phyloP scores from a whole-genome alignment of 1,140 invertebrate species.

The Luehdorfia chinensis region DNA sequence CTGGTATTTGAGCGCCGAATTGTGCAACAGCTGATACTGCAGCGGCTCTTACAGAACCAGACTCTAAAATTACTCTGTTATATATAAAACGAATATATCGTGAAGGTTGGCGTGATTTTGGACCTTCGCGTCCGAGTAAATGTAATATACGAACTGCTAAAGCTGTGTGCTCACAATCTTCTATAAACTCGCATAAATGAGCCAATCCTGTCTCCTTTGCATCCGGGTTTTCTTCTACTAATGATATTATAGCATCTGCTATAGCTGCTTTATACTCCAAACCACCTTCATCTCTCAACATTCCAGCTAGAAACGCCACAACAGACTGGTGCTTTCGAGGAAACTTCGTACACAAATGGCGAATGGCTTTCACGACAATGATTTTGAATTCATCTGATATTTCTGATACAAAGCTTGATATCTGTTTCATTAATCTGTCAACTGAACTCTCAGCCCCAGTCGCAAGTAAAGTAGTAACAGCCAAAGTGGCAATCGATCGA shows the following conservation, averaged over 20 bases:
- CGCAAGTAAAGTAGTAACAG: conserved; percentile 98
- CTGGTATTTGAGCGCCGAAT: conserved; percentile 97
- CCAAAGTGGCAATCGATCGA: conserved; percentile 97
- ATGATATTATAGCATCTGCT: conserved; percentile 97
- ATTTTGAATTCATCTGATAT: conserved; percentile 99
- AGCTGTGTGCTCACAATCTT: conserved; percentile 98
- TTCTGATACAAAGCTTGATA: conserved; percentile 98
- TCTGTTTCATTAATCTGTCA: conserved; percentile 99
- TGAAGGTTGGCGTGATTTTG: conserved; percentile 94
- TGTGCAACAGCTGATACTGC: conserved; percentile 98
- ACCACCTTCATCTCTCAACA: conserved; percentile 98
- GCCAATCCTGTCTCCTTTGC: conserved; percentile 96
- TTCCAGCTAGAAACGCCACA: conserved; percentile 97
- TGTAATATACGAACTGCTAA: conserved; percentile 98
- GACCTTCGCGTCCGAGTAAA: conserved; percentile 97
- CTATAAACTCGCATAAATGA: conserved; percentile 99
- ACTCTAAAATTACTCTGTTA: conserved; percentile 98
- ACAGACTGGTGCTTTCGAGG: conserved; percentile 97
- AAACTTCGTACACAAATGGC: conserved; percentile 96
- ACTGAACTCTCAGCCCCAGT: conserved; percentile 98
- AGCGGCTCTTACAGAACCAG: conserved; percentile 94
- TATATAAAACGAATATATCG: conserved; percentile 99
- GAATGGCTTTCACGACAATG: conserved; percentile 95
- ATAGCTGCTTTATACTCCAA: conserved; percentile 99
- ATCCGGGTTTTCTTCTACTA: conserved; percentile 96